phyloP scores from a whole-genome alignment of 2,797 vertebrate species.

The Danionella dracula region DNA sequence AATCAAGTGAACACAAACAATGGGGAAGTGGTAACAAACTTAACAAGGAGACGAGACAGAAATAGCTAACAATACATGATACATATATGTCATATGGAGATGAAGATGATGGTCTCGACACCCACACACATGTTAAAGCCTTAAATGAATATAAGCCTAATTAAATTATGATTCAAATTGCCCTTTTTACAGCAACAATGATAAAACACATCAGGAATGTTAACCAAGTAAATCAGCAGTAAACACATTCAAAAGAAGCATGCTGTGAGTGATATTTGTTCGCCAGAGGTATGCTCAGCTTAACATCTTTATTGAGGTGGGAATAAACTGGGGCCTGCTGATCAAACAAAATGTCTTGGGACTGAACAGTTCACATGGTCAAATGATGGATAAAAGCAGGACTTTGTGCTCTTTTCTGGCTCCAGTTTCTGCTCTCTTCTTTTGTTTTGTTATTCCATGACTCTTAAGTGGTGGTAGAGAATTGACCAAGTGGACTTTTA shows the following conservation, averaged over 20 bases:
- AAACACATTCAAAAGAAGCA: not conserved
- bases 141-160: too few relatives aligned
- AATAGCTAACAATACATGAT: too few relatives aligned
- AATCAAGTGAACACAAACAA: too few relatives aligned
- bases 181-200: not conserved
- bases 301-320: conserved; percentile 5
- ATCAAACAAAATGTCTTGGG: conserved; percentile 11
- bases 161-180: too few relatives aligned
- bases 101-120: too few relatives aligned
- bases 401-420: conserved; percentile 11
- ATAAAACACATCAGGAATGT: not conserved
- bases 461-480: not conserved
- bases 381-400: conserved; percentile 2
- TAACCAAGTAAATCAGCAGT: not conserved
- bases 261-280: not conserved
- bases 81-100: too few relatives aligned
- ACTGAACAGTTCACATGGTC: conserved; percentile 15
- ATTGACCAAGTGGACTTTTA: too few relatives aligned
- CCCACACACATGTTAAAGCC: too few relatives aligned
- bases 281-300: not conserved
- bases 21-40: too few relatives aligned
- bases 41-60: too few relatives aligned
- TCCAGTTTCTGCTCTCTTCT: not conserved
- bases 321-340: conserved; percentile 16
- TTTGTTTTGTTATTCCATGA: not conserved